phyloP scores from a whole-genome alignment of 2,797 vertebrate genomes.

The Chelonia mydas region DNA sequence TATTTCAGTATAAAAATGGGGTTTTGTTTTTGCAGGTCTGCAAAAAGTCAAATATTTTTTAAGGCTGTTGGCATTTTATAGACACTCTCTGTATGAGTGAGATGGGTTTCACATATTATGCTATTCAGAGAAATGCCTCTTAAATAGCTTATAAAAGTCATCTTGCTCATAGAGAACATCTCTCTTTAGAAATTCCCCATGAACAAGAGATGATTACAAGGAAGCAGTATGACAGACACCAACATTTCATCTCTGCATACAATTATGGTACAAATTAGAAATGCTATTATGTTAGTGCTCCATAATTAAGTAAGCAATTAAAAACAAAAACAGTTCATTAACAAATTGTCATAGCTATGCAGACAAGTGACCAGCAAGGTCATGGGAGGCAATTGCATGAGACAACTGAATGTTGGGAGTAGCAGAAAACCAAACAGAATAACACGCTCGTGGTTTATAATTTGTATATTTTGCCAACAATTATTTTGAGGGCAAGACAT shows the following conservation, averaged over 20 bases:
- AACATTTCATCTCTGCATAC: conserved; percentile 87
- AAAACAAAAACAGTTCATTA: conserved; percentile 88
- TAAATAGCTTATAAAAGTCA: conserved; percentile 69
- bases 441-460: not conserved
- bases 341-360: conserved; percentile 83
- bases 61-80: conserved; percentile 36
- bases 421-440: conserved; percentile 39
- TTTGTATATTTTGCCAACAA: conserved; percentile 2
- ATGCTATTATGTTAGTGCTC: conserved; percentile 84
- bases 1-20: conserved; percentile 30
- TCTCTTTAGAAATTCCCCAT: conserved; percentile 81
- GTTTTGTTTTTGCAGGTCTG: conserved; percentile 32
- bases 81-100: conserved; percentile 29
- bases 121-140: conserved; percentile 66
- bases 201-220: conserved; percentile 83
- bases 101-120: conserved; percentile 49
- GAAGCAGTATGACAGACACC: conserved; percentile 79
- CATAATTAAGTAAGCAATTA: conserved; percentile 89
- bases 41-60: conserved; percentile 46
- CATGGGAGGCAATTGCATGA: conserved; percentile 75
- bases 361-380: conserved; percentile 82
- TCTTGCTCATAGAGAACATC: conserved; percentile 76
- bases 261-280: conserved; percentile 86
- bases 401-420: conserved; percentile 67
- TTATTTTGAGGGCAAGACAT: conserved; percentile 2